A percentile compares a stretch with the other conserved stretches of the same genome.
These are phyloP conservation scores for Napeogenes inachia DNA, from an alignment of 2,888 invertebrate species.

Conservation along the genomic window DNA sequence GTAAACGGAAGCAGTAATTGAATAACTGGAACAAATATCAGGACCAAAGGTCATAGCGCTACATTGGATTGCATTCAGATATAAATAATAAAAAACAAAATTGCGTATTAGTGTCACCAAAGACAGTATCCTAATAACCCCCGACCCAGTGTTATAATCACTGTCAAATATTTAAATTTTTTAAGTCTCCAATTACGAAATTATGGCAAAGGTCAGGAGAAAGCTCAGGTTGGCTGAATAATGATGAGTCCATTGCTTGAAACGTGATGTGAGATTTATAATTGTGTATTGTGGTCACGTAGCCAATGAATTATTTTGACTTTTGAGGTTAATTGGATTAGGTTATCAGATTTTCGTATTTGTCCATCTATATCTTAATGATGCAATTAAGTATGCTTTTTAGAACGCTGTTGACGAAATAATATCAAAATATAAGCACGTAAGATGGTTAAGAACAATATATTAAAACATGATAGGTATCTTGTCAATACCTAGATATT, in stretches of 20 bases:
- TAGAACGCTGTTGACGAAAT: no score
- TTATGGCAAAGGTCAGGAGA: slow-evolving; percentile 69
- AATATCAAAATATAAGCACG: no score
- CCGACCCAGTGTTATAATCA: slow-evolving; percentile 47
- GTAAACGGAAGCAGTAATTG: slow-evolving; percentile 1
- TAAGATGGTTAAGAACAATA: no score
- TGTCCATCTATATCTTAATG: slow-evolving; percentile 7
- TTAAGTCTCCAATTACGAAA: slow-evolving; percentile 56
- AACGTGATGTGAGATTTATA: slow-evolving; percentile 31
- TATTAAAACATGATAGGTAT: no score
- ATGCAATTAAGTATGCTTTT: neutral
- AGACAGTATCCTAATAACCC: slow-evolving; percentile 41
- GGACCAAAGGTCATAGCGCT: neutral
- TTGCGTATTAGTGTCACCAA: slow-evolving; percentile 29
- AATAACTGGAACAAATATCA: neutral
- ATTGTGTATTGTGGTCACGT: slow-evolving; percentile 33
- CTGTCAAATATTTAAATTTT: slow-evolving; percentile 52
- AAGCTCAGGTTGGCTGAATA: slow-evolving; percentile 45
- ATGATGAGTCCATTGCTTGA: slow-evolving; percentile 31
- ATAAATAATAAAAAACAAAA: slow-evolving; percentile 11
- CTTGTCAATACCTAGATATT: no score
- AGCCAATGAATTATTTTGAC: slow-evolving; percentile 23
- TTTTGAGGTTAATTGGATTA: slow-evolving; percentile 30
- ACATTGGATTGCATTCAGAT: neutral
- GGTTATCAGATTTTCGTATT: slow-evolving; percentile 12